Conservation (phyloP, 2,888 invertebrate species). For the Agrochola lota region DNA sequence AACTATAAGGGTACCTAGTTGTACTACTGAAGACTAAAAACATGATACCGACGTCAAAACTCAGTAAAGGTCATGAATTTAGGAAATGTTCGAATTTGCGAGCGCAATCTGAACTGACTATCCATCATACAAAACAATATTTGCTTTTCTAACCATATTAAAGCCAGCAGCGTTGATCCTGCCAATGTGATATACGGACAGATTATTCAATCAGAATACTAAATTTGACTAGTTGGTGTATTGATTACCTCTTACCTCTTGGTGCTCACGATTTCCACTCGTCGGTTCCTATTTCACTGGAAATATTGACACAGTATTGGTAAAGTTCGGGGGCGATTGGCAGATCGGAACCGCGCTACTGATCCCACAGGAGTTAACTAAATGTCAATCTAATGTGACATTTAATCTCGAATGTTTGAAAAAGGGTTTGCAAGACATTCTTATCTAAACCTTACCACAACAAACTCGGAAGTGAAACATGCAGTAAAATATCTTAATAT, state of each 20-base stretch:
- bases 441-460: background rate
- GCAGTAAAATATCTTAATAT: background rate
- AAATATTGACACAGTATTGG: conserved; percentile 43
- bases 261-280: conserved; percentile 14
- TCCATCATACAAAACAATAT: conserved; percentile 52
- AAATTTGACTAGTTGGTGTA: conserved; percentile 48
- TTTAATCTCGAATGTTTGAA: conserved; percentile 33
- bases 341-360: conserved; percentile 13
- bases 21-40: background rate
- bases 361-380: conserved; percentile 27
- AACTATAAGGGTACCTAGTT: too few species aligned
- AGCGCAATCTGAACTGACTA: conserved; percentile 22
- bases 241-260: conserved; percentile 41
- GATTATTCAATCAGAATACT: conserved; percentile 62
- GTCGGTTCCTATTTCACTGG: background rate
- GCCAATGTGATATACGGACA: conserved; percentile 43
- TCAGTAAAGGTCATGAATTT: background rate
- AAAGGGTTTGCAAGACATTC: background rate
- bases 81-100: conserved; percentile 6
- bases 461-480: background rate
- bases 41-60: background rate
- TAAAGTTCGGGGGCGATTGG: conserved; percentile 19
- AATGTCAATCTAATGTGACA: conserved; percentile 47
- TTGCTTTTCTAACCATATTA: conserved; percentile 48
- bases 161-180: conserved; percentile 13